A percentile compares a stretch with the other conserved stretches of the same genome.
phyloP scores from a whole-genome alignment of 2,797 vertebrate species.

The Spinibarbus caldwelli region DNA sequence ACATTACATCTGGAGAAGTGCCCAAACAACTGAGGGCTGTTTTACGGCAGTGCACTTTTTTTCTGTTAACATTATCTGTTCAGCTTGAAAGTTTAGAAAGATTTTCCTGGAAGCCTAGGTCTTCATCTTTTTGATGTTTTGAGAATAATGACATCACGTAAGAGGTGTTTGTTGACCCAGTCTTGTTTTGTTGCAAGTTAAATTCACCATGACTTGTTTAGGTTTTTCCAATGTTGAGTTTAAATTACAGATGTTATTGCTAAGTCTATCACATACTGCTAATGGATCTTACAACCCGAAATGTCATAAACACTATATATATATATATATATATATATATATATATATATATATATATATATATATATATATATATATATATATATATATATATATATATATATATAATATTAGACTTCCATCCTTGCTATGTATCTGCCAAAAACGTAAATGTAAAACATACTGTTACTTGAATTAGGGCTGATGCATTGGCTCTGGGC shows the following conservation, averaged over 20 bases:
- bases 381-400: too few relatives aligned
- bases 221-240: background rate
- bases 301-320: background rate
- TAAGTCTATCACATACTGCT: constrained; percentile 3
- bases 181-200: background rate
- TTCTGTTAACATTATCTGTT: constrained; percentile 35
- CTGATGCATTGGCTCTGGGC: background rate
- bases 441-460: constrained; percentile 29
- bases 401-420: too few relatives aligned
- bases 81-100: constrained; percentile 15
- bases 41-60: constrained; percentile 1
- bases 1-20: constrained; percentile 53
- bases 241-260: constrained; percentile 15
- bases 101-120: constrained; percentile 24
- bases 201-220: constrained; percentile 2
- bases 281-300: background rate
- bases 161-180: constrained; percentile 8
- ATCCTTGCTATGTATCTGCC: background rate
- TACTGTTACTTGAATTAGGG: background rate
- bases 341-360: too few relatives aligned
- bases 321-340: too few relatives aligned
- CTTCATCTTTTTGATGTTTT: constrained; percentile 14
- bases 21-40: constrained; percentile 26
- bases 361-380: too few relatives aligned
- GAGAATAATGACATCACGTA: background rate